phyloP scores from a whole-genome alignment of 2,888 invertebrate species.

The Ectemnius continuus region DNA sequence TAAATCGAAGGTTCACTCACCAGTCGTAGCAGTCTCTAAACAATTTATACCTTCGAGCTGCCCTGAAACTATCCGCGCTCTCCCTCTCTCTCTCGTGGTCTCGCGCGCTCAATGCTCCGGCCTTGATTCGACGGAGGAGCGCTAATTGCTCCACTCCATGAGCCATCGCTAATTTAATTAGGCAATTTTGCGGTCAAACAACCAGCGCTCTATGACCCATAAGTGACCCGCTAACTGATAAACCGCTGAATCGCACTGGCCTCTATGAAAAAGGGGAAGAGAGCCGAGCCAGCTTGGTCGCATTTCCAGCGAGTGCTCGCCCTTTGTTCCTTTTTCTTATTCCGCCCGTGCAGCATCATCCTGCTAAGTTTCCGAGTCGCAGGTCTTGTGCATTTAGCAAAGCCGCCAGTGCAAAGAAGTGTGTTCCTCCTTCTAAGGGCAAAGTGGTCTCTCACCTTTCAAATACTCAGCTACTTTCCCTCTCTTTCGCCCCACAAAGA shows the following conservation, averaged over 20 bases:
- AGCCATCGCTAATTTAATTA: conserved; percentile 58
- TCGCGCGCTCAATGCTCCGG: not conserved
- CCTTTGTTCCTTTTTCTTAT: conserved; percentile 8
- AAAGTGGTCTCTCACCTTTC: conserved; percentile 61
- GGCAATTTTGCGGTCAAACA: conserved; percentile 56
- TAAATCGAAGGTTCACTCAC: no score
- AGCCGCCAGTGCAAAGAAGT: conserved; percentile 45
- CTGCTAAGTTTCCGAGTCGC: conserved; percentile 25
- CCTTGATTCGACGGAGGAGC: conserved; percentile 10
- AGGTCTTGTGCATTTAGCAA: conserved; percentile 48
- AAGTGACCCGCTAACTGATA: conserved; percentile 37
- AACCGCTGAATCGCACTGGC: conserved; percentile 34
- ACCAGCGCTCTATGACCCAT: conserved; percentile 32
- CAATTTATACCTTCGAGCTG: conserved; percentile 5
- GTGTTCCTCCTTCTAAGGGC: conserved; percentile 48
- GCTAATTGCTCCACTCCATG: conserved; percentile 54
- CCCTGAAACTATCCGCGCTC: not conserved
- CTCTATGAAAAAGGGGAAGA: conserved; percentile 11
- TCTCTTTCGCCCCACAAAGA: conserved; percentile 26
- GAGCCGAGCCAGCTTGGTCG: conserved; percentile 13
- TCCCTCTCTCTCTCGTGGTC: no score
- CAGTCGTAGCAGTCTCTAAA: not conserved
- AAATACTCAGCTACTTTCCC: conserved; percentile 50
- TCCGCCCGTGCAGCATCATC: not conserved
- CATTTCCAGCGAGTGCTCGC: conserved; percentile 12